Evolutionary conservation across 2,797 vertebrate species (phyloP), one percentile per base, ranked within the genome.

Genomic region (Aeoliscus strigatus): DNA sequence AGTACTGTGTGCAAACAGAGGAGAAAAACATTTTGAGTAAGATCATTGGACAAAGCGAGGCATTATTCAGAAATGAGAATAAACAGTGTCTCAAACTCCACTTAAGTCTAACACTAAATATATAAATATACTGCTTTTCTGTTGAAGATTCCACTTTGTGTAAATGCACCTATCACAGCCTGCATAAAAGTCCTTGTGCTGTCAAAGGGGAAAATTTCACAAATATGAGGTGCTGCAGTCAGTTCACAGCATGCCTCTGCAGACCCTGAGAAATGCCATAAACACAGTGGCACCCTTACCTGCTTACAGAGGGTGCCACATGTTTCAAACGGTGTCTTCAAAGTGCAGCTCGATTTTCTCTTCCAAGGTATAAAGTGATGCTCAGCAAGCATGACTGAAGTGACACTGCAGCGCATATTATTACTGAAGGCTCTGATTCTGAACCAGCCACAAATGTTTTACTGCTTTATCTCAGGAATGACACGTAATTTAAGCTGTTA

Each of bases 341-440:
- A 59, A 55, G 41, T n/a, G 37, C 18, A 39, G 60, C 38, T n/a
- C 17, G 9, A 18, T 25, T 24, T 40, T 35, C 38, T 32, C 1
- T 27, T 31, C 38, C 53, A 27, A 52, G 24, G 48, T 55, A 45
- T 24, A 52, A 25, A 60, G 49, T 34, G 13, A 47, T 34, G 27
- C 16, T 1, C 12, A 30, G 16, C 25, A 10, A 53, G 35, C 29
- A 28, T 55, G 30, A 33, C 37, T 28, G 23, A 14, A 53, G 18
- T 50, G 56, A 55, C 35, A 40, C 14, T 51, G 43, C 31, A 41
- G 25, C 12, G 49, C 27, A 43, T 59, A 23, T 66, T 42, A 62
- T 68, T 66, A 61, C 66, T 51, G 6, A 58, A 77, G 60, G 47
- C 60, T 61, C 16, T 26, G 33, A 39, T 56, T 47, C 36, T 53